Conservation (phyloP, 2,888 invertebrate genomes). For the Hofmannophila pseudospretella region DNA sequence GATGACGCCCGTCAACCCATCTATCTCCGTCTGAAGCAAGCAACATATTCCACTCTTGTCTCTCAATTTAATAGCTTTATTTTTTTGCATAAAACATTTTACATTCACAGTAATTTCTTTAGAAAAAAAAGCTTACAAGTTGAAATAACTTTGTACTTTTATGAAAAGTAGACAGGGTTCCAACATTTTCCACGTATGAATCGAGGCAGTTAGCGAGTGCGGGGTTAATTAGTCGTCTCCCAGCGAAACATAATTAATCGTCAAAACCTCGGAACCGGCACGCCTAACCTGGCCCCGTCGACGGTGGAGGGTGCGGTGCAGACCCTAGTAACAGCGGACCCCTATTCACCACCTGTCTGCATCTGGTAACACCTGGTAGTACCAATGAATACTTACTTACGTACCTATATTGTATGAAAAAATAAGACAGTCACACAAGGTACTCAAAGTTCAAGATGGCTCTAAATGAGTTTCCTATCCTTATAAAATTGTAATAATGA, state of each 20-base stretch:
- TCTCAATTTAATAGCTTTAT: constrained; percentile 23
- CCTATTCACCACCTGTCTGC: neutral
- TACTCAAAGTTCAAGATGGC: too few relatives aligned
- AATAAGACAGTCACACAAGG: too few relatives aligned
- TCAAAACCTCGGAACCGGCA: constrained; percentile 21
- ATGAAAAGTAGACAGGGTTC: neutral
- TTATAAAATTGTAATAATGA: too few relatives aligned
- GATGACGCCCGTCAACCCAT: constrained; percentile 92
- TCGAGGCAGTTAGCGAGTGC: constrained; percentile 29
- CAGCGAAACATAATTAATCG: constrained; percentile 48
- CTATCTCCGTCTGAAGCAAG: constrained; percentile 87
- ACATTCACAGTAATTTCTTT: neutral
- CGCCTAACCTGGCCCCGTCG: neutral
- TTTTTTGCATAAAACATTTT: neutral
- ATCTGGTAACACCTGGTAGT: too few relatives aligned
- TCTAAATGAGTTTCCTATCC: too few relatives aligned
- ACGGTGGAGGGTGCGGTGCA: neutral
- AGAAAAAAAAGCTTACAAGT: constrained; percentile 4
- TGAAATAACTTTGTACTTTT: neutral
- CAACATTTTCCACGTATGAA: constrained; percentile 15
- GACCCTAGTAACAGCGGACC: neutral
- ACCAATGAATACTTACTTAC: too few relatives aligned
- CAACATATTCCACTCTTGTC: constrained; percentile 33
- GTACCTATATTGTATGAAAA: too few relatives aligned
- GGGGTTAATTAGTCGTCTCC: constrained; percentile 43